Base-by-base conservation (phyloP, 2,797 vertebrate species). In the Graptemys geographica region DNA sequence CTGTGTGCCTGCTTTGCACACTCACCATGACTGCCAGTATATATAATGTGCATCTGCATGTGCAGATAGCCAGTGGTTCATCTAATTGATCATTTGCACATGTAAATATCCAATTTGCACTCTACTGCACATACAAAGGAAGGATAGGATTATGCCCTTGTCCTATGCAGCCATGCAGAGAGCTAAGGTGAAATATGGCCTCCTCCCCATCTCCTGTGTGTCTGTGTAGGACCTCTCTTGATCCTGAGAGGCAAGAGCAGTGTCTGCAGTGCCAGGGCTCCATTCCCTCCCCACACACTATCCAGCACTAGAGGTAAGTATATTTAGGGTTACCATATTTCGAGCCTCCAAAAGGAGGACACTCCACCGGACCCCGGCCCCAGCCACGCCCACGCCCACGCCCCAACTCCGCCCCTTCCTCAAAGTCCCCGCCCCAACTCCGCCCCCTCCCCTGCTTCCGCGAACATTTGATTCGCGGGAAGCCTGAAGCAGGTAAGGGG, bases 121-220 rank as follows among this genome's bases (percentile, higher is more conserved):
- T 47, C 28, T 62, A 53, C 11, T 11, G 11, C 51, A 72, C 8
- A 16, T 2, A 9, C 83, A 80, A 51, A 81, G 27, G 37, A 56
- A 56, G 47, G n/a, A 1, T 0, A 2, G 1, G 8, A 53, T 16
- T 10, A 0, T 56, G 31, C 9, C 33, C 16, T 16, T 2, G 3
- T 53, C 18, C 12, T 25, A 5, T 1, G 37, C 53, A 65, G 13
- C 18, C n/a, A 37, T 37, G n/a, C 16, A 37, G n/a, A 37, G 19
- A 72, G 28, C 37, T 11, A 37, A 37, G n/a, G 65, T 69, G 76
- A 87, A 81, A 8, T 25, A 11, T 41, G 33, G n/a, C n/a, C 19
- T 72, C 65, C 19, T 37, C n/a, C 4, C 13, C 19, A 10, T 72
- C n/a, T 21, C 82, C 84, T 57, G 28, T 28, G 7, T 8, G 27